Evolutionary conservation across 2,113 vertebrate genomes (phyloP).

Genomic region (Nothocercus julius): DNA sequence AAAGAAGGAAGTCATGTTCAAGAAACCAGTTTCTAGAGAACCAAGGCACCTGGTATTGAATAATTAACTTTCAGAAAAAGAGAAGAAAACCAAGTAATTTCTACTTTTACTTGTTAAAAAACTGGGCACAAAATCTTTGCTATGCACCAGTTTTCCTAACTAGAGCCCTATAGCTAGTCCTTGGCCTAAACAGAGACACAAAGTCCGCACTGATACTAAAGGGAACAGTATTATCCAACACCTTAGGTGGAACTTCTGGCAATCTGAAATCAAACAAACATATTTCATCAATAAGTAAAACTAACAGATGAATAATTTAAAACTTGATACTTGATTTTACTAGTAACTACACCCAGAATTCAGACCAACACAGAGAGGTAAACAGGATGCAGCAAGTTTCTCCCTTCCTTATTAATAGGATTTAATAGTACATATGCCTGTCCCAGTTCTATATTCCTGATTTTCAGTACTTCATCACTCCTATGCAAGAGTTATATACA

Average conservation of each 20-base stretch:
- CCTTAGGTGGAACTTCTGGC: not conserved
- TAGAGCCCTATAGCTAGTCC: not conserved
- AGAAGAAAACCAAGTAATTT: not conserved
- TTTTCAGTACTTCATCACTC: not conserved
- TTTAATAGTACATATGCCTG: not conserved
- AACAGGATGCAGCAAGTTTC: not conserved
- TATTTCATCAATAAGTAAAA: not conserved
- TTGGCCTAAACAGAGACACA: not conserved
- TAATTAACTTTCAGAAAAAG: not conserved
- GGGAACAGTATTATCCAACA: not conserved
- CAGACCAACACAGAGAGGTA: not conserved
- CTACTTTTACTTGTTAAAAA: conserved; percentile 25
- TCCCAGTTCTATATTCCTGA: not conserved
- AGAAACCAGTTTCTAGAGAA: not conserved
- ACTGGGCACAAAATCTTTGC: not conserved
- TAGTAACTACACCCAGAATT: not conserved
- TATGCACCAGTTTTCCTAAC: not conserved
- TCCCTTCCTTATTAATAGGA: not conserved
- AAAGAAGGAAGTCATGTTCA: not conserved
- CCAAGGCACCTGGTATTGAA: not conserved
- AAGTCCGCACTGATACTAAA: not conserved
- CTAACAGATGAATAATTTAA: not conserved
- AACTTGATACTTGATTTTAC: not conserved
- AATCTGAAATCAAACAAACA: not conserved
- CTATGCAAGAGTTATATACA: not conserved